These are phyloP conservation scores for Corythornis leucogaster DNA, from an alignment of 2,797 vertebrate species.

Conservation along the genomic window DNA sequence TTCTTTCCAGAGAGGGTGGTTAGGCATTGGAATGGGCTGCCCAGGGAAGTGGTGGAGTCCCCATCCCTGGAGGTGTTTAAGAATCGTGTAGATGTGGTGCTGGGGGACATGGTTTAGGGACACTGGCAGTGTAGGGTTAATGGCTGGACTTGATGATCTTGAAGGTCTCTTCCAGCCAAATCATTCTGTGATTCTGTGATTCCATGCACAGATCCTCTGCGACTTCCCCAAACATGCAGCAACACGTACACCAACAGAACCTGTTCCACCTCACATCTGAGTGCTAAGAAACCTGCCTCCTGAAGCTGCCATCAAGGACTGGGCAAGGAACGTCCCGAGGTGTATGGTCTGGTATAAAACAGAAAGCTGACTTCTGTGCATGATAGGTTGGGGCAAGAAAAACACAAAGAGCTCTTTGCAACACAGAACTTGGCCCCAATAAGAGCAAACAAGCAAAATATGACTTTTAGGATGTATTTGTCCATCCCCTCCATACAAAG, in stretches of 20 bases:
- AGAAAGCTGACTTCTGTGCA: neutral
- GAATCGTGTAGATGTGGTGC: too few relatives aligned
- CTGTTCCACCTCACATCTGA: neutral
- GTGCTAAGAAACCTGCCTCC: neutral
- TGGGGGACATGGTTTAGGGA: too few relatives aligned
- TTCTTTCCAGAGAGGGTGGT: too few relatives aligned
- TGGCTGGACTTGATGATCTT: too few relatives aligned
- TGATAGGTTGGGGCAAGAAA: neutral
- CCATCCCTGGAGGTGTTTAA: too few relatives aligned
- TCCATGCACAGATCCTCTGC: neutral
- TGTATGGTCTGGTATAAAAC: neutral
- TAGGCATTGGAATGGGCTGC: too few relatives aligned
- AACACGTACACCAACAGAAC: neutral
- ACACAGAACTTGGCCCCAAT: neutral
- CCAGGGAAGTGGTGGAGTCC: too few relatives aligned
- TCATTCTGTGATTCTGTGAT: too few relatives aligned
- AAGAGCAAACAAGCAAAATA: neutral
- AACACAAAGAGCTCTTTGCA: neutral
- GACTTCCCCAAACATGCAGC: neutral
- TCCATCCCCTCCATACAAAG: rapidly evolving
- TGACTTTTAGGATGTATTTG: neutral
- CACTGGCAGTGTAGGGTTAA: too few relatives aligned
- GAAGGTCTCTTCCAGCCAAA: too few relatives aligned
- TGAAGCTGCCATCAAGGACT: neutral
- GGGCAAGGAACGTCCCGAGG: neutral